A percentile compares a stretch with the other conserved stretches of the same genome.
Conservation (phyloP, 2,888 invertebrate species). For the Caenorhabditis sinica region DNA sequence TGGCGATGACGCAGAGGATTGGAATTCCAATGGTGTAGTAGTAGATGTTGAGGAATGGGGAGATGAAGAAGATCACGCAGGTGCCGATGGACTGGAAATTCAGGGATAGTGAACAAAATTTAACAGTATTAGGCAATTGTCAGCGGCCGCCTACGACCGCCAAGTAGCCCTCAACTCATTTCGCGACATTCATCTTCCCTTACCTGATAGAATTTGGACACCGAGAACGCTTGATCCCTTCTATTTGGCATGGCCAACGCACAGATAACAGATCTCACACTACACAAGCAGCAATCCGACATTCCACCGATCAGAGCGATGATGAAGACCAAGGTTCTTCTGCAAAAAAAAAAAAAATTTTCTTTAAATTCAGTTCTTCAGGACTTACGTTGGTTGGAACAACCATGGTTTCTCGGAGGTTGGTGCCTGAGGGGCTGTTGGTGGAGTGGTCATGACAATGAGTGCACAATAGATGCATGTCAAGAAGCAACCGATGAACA, state of each 20-base stretch:
- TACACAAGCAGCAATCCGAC: slow-evolving; percentile 71
- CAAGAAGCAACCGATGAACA: slow-evolving; percentile 69
- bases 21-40: slow-evolving; percentile 64
- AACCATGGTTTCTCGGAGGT: slow-evolving; percentile 63
- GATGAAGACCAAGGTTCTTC: slow-evolving; percentile 63
- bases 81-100: slow-evolving; percentile 58
- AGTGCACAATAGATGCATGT: slow-evolving; percentile 54
- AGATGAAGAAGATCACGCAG: slow-evolving; percentile 63
- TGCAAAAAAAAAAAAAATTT: slow-evolving; percentile 33
- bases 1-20: slow-evolving; percentile 50
- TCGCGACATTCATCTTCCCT: too few species aligned
- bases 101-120: too few species aligned
- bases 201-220: slow-evolving; percentile 76
- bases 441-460: slow-evolving; percentile 66
- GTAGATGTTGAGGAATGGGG: slow-evolving; percentile 63
- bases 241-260: slow-evolving; percentile 70
- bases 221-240: slow-evolving; percentile 72
- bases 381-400: slow-evolving; percentile 65
- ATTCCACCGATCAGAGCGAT: slow-evolving; percentile 72
- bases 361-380: neutral
- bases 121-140: too few species aligned
- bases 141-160: too few species aligned
- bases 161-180: too few species aligned
- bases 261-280: slow-evolving; percentile 68
- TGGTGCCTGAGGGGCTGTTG: slow-evolving; percentile 64